Evolutionary conservation across 2,797 vertebrate genomes (phyloP).

Genomic region (Selene dorsalis): DNA sequence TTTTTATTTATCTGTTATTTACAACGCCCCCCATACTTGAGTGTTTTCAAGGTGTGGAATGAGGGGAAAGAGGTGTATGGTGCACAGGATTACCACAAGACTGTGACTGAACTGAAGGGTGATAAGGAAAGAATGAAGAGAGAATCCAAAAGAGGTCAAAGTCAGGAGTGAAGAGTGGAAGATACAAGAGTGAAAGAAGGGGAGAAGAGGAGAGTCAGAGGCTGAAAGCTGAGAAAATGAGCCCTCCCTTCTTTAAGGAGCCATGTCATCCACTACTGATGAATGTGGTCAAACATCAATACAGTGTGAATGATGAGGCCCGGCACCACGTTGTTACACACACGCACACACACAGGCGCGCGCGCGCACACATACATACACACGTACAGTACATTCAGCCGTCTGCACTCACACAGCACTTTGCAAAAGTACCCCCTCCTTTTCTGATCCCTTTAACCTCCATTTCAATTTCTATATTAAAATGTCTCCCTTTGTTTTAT

Average conservation of each 20-base stretch:
- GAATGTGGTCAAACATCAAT: conserved; percentile 75
- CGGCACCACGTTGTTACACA: conserved; percentile 19
- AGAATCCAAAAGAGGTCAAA: not conserved
- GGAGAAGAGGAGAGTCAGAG: conserved; percentile 15
- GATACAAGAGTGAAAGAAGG: conserved; percentile 4
- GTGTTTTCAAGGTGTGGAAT: not conserved
- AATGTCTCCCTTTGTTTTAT: conserved; percentile 83
- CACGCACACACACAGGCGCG: conserved; percentile 26
- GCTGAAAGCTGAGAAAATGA: conserved; percentile 35
- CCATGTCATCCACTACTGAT: conserved; percentile 62
- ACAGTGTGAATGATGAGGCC: conserved; percentile 55
- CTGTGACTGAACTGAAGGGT: not conserved
- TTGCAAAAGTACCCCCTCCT: conserved; percentile 36
- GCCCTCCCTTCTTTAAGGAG: conserved; percentile 46
- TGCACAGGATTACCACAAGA: not conserved
- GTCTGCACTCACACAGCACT: conserved; percentile 28
- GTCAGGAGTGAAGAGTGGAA: conserved; percentile 9
- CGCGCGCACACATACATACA: conserved; percentile 26
- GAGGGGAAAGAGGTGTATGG: not conserved
- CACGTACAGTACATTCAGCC: conserved; percentile 9
- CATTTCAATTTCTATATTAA: conserved; percentile 83
- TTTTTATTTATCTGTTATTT: too few relatives aligned
- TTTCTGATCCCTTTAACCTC: conserved; percentile 51
- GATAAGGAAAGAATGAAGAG: not conserved
- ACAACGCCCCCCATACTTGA: not conserved